phyloP scores from a whole-genome alignment of 2,797 vertebrate genomes.

The Melanogrammus aeglefinus region DNA sequence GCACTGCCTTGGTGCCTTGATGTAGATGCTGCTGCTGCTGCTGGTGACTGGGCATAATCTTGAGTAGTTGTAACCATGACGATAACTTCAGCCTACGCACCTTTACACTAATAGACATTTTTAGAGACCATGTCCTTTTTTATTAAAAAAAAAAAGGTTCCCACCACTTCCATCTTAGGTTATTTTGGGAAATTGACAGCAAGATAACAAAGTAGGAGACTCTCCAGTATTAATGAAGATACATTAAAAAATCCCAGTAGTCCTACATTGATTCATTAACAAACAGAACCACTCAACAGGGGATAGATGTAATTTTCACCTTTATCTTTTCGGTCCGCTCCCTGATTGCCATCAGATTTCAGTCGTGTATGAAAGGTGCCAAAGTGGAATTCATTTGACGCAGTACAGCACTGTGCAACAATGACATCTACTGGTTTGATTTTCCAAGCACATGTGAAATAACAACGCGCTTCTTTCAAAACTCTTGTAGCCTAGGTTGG shows the following conservation, averaged over 20 bases:
- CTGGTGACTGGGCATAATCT: conserved; percentile 44
- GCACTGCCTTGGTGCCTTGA: conserved; percentile 26
- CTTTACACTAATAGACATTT: conserved; percentile 51
- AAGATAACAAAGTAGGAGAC: background rate
- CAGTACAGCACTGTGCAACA: conserved; percentile 33
- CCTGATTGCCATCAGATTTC: background rate
- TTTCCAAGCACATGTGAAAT: conserved; percentile 31
- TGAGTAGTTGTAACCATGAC: conserved; percentile 64
- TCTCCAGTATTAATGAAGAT: background rate
- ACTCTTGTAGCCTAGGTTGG: background rate
- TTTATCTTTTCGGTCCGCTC: background rate
- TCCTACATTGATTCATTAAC: background rate
- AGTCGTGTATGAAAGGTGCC: background rate
- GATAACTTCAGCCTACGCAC: conserved; percentile 57
- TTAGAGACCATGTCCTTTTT: background rate
- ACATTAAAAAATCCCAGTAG: background rate
- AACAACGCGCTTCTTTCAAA: background rate
- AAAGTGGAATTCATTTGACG: background rate
- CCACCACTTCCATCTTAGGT: background rate
- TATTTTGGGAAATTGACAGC: background rate
- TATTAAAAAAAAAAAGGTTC: background rate
- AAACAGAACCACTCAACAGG: background rate
- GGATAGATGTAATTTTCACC: background rate
- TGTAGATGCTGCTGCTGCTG: background rate
- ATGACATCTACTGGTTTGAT: conserved; percentile 62